phyloP scores from a whole-genome alignment of 2,888 invertebrate species.

The Cylindroiulus punctatus region DNA sequence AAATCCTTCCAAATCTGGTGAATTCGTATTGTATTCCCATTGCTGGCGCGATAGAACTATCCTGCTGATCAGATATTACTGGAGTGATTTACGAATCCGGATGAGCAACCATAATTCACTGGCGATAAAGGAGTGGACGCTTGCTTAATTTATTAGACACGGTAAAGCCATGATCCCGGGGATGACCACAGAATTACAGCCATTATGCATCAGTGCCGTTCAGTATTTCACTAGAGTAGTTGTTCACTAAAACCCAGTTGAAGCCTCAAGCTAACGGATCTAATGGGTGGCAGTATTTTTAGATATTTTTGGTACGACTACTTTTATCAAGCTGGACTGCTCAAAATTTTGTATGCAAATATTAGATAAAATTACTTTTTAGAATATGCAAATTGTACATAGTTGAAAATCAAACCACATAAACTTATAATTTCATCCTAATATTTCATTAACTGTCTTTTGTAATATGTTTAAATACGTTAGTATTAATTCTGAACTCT shows the following conservation, averaged over 20 bases:
- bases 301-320: too few species aligned
- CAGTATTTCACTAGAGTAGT: neutral
- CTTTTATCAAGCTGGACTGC: too few species aligned
- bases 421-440: too few species aligned
- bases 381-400: too few species aligned
- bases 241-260: neutral
- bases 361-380: too few species aligned
- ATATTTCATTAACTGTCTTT: too few species aligned
- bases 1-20: conserved; percentile 3
- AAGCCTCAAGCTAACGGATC: too few species aligned
- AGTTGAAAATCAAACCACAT: too few species aligned
- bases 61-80: neutral
- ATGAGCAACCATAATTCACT: neutral
- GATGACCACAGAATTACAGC: neutral
- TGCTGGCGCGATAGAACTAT: neutral
- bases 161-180: neutral
- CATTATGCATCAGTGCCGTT: neutral
- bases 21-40: neutral
- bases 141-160: conserved; percentile 20
- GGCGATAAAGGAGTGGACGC: neutral
- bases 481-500: too few species aligned
- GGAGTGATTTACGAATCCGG: neutral
- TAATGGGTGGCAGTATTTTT: too few species aligned
- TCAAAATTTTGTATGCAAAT: too few species aligned
- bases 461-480: too few species aligned